A percentile compares a stretch with the other conserved stretches of the same genome.
phyloP scores from a whole-genome alignment of 2,113 vertebrate species.

The Rhineura floridana region DNA sequence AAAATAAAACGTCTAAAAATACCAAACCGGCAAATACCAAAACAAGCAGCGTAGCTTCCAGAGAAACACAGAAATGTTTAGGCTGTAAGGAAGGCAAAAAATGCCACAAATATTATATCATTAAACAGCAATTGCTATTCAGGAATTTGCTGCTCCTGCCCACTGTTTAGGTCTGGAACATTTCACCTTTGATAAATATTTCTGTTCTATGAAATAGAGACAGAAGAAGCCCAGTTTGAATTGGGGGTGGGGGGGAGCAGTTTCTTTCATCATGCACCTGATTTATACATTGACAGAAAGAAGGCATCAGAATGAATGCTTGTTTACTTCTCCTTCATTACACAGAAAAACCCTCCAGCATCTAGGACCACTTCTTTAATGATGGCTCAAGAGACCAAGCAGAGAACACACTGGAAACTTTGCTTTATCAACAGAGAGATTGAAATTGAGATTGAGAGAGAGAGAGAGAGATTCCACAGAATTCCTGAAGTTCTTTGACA shows the following conservation, averaged over 20 bases:
- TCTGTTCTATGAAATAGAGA: constrained; percentile 31
- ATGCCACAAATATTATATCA: constrained; percentile 41
- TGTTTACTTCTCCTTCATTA: constrained; percentile 50
- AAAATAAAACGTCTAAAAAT: constrained; percentile 11
- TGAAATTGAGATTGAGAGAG: too few species aligned
- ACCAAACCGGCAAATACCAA: background rate
- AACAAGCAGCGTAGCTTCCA: constrained; percentile 3
- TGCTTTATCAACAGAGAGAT: constrained; percentile 34
- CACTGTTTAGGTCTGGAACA: constrained; percentile 54
- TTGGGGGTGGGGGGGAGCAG: constrained; percentile 37
- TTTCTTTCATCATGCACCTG: constrained; percentile 45
- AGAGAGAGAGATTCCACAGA: constrained; percentile 11
- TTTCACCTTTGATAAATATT: constrained; percentile 67
- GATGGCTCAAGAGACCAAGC: too few species aligned
- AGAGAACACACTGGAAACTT: constrained; percentile 23
- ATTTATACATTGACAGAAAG: constrained; percentile 55
- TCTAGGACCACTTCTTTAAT: constrained; percentile 40
- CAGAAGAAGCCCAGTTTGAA: constrained; percentile 61
- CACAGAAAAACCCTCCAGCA: constrained; percentile 43
- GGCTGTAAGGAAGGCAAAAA: constrained; percentile 22
- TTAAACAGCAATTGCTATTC: constrained; percentile 54
- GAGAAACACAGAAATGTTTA: constrained; percentile 15
- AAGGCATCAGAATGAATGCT: constrained; percentile 38
- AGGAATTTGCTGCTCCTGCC: constrained; percentile 57
- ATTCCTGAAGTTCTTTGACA: constrained; percentile 31